These are phyloP conservation scores for Pachydiplax longipennis DNA, from an alignment of 2,888 invertebrate species.

Conservation along the genomic window DNA sequence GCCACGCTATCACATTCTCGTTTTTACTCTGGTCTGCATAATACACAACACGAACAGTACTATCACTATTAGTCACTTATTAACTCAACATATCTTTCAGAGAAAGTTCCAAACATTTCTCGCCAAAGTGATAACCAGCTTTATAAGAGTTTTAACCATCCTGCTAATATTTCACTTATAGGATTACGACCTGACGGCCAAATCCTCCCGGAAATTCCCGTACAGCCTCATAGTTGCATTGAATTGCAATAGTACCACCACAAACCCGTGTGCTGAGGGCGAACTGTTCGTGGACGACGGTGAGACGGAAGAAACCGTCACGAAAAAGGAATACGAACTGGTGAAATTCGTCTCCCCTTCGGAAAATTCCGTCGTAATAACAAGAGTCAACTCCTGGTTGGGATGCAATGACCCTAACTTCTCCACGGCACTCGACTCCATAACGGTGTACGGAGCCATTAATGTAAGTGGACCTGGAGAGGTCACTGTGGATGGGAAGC, in stretches of 20 bases:
- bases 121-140: too few relatives aligned
- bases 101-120: not conserved
- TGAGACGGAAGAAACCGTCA: not conserved
- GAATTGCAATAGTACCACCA: not conserved
- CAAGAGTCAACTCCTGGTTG: not conserved
- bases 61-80: too few relatives aligned
- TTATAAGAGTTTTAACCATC: not conserved
- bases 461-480: not conserved
- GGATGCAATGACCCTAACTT: not conserved
- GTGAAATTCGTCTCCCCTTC: not conserved
- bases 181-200: not conserved
- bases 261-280: not conserved
- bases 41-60: too few relatives aligned
- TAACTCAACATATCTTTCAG: too few relatives aligned
- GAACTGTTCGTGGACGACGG: slow-evolving; percentile 36
- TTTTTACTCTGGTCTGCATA: too few relatives aligned
- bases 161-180: not conserved
- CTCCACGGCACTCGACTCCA: not conserved
- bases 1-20: too few relatives aligned
- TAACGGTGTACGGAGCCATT: not conserved
- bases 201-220: not conserved
- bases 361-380: not conserved
- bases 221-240: slow-evolving; percentile 19
- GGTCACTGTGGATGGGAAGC: not conserved
- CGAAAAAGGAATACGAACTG: not conserved